phyloP scores from a whole-genome alignment of 2,797 vertebrate genomes.

The Bufotes viridis region DNA sequence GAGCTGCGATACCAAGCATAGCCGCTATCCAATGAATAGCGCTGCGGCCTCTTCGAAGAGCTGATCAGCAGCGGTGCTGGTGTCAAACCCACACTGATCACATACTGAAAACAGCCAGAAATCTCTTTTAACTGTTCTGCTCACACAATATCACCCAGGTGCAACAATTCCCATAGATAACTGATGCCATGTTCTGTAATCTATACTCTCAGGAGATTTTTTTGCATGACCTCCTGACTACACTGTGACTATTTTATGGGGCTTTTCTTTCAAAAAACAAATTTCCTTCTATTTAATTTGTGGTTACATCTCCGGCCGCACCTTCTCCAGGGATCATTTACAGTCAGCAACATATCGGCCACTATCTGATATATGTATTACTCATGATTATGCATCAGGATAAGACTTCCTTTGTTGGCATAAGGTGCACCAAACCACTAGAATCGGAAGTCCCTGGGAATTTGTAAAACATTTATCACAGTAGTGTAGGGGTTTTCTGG shows the following conservation, averaged over 20 bases:
- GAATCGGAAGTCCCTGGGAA: neutral
- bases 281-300: slow-evolving; percentile 10
- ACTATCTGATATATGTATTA: neutral
- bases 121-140: too few relatives aligned
- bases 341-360: neutral
- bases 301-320: slow-evolving; percentile 37
- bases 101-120: too few relatives aligned
- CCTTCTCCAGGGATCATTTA: neutral
- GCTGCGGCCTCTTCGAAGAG: too few relatives aligned
- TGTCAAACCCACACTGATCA: too few relatives aligned
- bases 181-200: too few relatives aligned
- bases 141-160: too few relatives aligned
- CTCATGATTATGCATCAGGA: neutral
- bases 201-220: neutral
- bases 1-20: too few relatives aligned
- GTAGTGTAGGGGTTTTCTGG: neutral
- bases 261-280: neutral
- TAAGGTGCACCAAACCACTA: neutral
- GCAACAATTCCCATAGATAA: too few relatives aligned
- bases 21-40: too few relatives aligned
- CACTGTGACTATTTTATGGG: neutral
- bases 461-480: neutral
- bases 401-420: neutral
- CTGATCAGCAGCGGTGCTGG: too few relatives aligned
- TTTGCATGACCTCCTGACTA: neutral